These are phyloP conservation scores for Bombus waltoni DNA, from an alignment of 1,140 invertebrate genomes.

Conservation along the genomic window DNA sequence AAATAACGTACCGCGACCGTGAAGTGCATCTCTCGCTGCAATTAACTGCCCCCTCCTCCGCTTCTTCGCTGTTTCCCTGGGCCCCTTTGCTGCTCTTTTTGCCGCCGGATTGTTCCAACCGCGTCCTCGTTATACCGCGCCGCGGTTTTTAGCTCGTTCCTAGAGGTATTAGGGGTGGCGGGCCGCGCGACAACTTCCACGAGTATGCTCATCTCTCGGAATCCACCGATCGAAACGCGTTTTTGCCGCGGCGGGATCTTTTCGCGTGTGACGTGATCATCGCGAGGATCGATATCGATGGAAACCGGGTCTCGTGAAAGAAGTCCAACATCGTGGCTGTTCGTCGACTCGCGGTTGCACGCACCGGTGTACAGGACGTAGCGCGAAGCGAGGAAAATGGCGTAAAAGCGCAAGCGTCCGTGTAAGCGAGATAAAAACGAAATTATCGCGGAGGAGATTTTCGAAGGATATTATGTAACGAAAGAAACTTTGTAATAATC, in stretches of 20 bases:
- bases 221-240: slow-evolving; percentile 1
- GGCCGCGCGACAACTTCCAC: neutral
- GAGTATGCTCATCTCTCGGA: slow-evolving; percentile 9
- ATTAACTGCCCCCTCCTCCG: slow-evolving; percentile 33
- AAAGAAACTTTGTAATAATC: too few species aligned
- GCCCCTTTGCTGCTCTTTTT: slow-evolving; percentile 22
- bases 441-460: too few species aligned
- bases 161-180: slow-evolving; percentile 2
- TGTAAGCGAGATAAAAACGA: too few species aligned
- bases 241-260: neutral
- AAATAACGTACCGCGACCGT: slow-evolving; percentile 47
- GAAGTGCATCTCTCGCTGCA: slow-evolving; percentile 36
- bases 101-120: slow-evolving; percentile 4
- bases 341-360: too few species aligned
- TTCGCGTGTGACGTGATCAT: neutral
- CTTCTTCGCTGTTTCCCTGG: neutral
- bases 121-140: slow-evolving; percentile 32
- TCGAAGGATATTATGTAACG: too few species aligned
- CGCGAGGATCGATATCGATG: neutral
- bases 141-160: slow-evolving; percentile 9
- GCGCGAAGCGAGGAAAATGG: too few species aligned
- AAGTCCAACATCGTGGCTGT: too few species aligned
- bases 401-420: too few species aligned
- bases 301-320: neutral
- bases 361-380: too few species aligned